Evolutionary conservation across 2,888 invertebrate species (phyloP).

Genomic region (Meloe dianella): DNA sequence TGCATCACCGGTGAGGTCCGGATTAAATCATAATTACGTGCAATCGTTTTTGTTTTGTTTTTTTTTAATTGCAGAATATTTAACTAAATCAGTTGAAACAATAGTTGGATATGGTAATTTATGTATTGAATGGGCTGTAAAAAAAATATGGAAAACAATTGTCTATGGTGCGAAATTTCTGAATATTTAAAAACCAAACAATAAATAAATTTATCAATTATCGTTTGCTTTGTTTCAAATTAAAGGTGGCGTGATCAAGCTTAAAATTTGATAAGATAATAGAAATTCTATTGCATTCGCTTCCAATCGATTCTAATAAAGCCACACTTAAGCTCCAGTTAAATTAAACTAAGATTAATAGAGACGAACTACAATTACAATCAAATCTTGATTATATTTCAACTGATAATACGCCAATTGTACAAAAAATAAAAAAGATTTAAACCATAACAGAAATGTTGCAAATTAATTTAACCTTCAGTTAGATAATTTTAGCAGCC

Average conservation of each 20-base stretch:
- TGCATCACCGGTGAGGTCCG: background rate
- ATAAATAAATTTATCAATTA: background rate
- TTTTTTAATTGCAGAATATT: background rate
- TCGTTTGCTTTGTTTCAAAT: background rate
- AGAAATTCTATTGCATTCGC: background rate
- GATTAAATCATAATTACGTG: constrained; percentile 2
- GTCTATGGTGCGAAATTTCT: background rate
- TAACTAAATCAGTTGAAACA: constrained; percentile 1
- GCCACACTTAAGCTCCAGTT: too few species aligned
- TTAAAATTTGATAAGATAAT: background rate
- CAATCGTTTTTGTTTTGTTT: too few species aligned
- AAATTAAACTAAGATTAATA: too few species aligned
- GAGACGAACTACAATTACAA: too few species aligned
- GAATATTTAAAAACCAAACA: background rate
- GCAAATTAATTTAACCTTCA: too few species aligned
- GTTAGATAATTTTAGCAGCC: too few species aligned
- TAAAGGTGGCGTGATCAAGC: background rate
- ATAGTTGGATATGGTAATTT: background rate
- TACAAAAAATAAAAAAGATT: too few species aligned
- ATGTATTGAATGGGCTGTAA: background rate
- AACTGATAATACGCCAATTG: too few species aligned
- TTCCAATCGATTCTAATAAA: too few species aligned
- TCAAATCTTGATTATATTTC: too few species aligned
- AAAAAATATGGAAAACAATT: constrained; percentile 3
- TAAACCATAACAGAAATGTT: too few species aligned